phyloP scores from a whole-genome alignment of 2,113 vertebrate genomes.

The Agelaius phoeniceus region DNA sequence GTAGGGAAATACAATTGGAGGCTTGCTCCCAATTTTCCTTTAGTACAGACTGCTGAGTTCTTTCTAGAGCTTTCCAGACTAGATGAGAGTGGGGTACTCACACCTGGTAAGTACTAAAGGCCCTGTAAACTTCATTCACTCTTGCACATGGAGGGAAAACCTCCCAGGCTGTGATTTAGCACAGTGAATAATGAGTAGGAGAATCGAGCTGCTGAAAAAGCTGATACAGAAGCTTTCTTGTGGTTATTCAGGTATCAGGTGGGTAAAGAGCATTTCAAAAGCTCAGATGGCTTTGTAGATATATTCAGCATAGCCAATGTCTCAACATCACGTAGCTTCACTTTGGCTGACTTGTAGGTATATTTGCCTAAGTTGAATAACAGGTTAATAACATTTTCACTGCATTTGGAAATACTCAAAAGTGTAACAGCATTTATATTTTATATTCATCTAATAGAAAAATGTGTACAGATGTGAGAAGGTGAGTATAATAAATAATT shows the following conservation, averaged over 20 bases:
- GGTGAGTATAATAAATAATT: slow-evolving; percentile 34
- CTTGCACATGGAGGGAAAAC: neutral
- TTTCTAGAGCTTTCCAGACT: neutral
- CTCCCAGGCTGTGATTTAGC: neutral
- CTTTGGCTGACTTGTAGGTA: neutral
- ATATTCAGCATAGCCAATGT: neutral
- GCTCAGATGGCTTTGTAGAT: neutral
- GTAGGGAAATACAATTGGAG: neutral
- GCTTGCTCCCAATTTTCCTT: neutral
- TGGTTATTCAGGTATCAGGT: neutral
- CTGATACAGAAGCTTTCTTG: neutral
- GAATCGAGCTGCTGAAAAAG: neutral
- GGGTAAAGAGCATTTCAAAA: neutral
- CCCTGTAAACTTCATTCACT: neutral
- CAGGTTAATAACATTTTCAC: slow-evolving; percentile 9
- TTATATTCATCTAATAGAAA: slow-evolving; percentile 4
- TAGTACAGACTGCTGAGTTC: neutral
- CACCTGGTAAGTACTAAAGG: neutral
- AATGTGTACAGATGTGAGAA: slow-evolving; percentile 7
- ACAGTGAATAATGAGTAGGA: neutral
- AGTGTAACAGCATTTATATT: slow-evolving; percentile 15
- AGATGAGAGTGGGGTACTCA: neutral
- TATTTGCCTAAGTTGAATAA: neutral
- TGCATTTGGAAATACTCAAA: neutral
- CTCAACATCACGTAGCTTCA: neutral